Conservation (phyloP, 1,140 invertebrate species). For the Scaptomyza pallida region DNA sequence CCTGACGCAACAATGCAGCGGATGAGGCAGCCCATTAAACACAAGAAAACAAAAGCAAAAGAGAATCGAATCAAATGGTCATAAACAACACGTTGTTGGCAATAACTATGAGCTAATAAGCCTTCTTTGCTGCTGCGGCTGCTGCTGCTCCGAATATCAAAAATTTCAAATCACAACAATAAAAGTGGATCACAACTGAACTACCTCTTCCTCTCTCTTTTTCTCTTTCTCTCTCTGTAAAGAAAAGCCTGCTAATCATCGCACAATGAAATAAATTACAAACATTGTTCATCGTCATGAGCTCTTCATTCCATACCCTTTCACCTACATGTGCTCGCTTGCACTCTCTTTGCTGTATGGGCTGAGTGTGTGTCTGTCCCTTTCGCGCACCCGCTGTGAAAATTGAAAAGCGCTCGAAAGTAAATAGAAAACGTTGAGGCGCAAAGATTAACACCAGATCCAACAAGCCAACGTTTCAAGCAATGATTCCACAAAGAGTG, state of each 20-base stretch:
- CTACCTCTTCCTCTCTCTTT: no score
- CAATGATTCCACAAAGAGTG: slow-evolving; percentile 59
- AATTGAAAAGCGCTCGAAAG: slow-evolving; percentile 80
- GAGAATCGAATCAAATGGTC: slow-evolving; percentile 1
- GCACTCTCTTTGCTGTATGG: no score
- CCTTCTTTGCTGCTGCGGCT: not conserved
- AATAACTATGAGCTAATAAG: slow-evolving; percentile 81
- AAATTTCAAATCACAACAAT: slow-evolving; percentile 57
- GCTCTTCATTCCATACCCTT: slow-evolving; percentile 3
- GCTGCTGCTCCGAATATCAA: slow-evolving; percentile 1
- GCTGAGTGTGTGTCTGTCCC: not conserved
- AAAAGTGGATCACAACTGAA: slow-evolving; percentile 55
- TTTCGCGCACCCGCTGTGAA: slow-evolving; percentile 64
- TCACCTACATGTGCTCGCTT: not conserved
- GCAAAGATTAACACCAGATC: slow-evolving; percentile 60
- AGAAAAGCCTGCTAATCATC: slow-evolving; percentile 82
- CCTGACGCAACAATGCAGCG: slow-evolving; percentile 57
- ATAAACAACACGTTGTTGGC: slow-evolving; percentile 64
- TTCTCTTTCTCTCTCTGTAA: not conserved
- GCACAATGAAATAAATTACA: slow-evolving; percentile 82
- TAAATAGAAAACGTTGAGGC: slow-evolving; percentile 70
- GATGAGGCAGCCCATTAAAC: slow-evolving; percentile 44
- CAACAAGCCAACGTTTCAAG: slow-evolving; percentile 26
- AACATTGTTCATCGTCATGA: slow-evolving; percentile 68
- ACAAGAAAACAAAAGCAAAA: not conserved